Conservation (phyloP, 2,888 invertebrate species). For the Eristalinus sepulchralis region DNA sequence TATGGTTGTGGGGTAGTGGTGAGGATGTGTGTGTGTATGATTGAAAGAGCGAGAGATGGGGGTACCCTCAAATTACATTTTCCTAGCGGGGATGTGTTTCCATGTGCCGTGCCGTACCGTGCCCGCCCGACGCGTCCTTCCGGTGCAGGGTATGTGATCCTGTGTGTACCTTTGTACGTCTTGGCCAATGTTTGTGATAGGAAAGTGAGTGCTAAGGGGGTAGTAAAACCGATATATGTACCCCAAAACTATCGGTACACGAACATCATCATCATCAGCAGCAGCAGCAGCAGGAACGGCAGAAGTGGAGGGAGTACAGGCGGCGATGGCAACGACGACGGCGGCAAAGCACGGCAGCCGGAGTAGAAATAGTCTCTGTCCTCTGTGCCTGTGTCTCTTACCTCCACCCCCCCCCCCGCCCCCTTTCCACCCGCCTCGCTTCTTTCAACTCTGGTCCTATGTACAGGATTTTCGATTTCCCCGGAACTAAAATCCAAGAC, state of each 20-base stretch:
- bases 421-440: background rate
- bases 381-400: slow-evolving; percentile 53
- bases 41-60: background rate
- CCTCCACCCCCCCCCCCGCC: background rate
- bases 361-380: slow-evolving; percentile 54
- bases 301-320: too few species aligned
- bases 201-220: slow-evolving; percentile 54
- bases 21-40: background rate
- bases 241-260: slow-evolving; percentile 70
- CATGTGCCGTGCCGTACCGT: slow-evolving; percentile 28
- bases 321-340: background rate
- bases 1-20: background rate
- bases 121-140: background rate
- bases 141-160: slow-evolving; percentile 9
- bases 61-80: slow-evolving; percentile 69
- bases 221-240: slow-evolving; percentile 70
- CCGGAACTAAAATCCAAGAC: slow-evolving; percentile 67
- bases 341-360: slow-evolving; percentile 7
- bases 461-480: slow-evolving; percentile 70
- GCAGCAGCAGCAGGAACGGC: slow-evolving; percentile 10
- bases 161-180: slow-evolving; percentile 51
- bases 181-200: slow-evolving; percentile 64
- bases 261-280: slow-evolving; percentile 52
- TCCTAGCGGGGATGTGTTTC: slow-evolving; percentile 61
- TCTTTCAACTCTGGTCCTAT: slow-evolving; percentile 57